These are phyloP conservation scores for Platynereis dumerilii DNA, from an alignment of 2,888 invertebrate species.

Conservation along the genomic window DNA sequence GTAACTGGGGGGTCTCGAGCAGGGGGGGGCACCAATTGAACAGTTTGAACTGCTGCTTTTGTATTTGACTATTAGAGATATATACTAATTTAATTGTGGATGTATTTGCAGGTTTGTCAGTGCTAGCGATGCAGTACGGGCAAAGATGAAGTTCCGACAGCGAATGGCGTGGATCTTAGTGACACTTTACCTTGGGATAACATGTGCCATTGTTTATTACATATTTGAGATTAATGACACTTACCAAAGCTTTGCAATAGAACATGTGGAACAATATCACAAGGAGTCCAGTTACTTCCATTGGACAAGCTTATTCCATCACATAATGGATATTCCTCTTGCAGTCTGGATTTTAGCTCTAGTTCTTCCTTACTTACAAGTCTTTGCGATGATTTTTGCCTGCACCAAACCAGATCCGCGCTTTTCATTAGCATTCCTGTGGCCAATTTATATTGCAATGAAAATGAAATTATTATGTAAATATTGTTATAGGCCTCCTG, in stretches of 20 bases:
- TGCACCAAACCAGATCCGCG: conserved; percentile 54
- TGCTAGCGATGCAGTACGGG: not conserved
- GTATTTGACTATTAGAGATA: too few species aligned
- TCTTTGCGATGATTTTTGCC: conserved; percentile 54
- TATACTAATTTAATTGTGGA: too few species aligned
- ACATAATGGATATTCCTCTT: conserved; percentile 52
- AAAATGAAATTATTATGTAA: not conserved
- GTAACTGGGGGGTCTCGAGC: too few species aligned
- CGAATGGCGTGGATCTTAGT: conserved; percentile 55
- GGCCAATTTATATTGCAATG: conserved; percentile 46
- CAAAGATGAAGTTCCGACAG: conserved; percentile 57
- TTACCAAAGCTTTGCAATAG: conserved; percentile 52
- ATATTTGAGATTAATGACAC: conserved; percentile 57
- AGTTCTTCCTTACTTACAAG: conserved; percentile 50
- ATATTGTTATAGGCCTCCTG: too few species aligned
- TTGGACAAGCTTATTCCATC: conserved; percentile 38
- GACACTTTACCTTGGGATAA: conserved; percentile 44
- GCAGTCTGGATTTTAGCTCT: conserved; percentile 48
- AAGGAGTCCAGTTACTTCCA: not conserved
- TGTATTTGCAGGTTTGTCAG: too few species aligned
- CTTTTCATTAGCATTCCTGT: conserved; percentile 49
- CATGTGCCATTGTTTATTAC: conserved; percentile 53
- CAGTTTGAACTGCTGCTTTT: too few species aligned
- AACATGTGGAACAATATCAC: conserved; percentile 51
- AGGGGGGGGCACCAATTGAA: too few species aligned